A percentile compares a stretch with the other conserved stretches of the same genome.
phyloP scores from a whole-genome alignment of 2,888 invertebrate species.

The Digitonthophagus gazella region DNA sequence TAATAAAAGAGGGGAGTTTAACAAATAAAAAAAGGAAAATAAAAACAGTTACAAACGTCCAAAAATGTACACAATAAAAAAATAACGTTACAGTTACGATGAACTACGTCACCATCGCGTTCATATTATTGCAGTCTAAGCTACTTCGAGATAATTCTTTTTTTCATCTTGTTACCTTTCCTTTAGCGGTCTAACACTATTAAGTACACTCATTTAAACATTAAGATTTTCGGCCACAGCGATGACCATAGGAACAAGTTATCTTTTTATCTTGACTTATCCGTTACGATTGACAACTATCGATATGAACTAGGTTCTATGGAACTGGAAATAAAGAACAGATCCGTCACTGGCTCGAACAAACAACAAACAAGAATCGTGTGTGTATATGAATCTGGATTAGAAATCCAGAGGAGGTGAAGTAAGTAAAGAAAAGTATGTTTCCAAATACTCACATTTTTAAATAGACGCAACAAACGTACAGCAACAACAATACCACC shows the following conservation, averaged over 20 bases:
- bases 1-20: neutral
- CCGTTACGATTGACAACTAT: conserved; percentile 12
- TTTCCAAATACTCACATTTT: no score
- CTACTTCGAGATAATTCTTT: conserved; percentile 8
- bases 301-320: conserved; percentile 12
- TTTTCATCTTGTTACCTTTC: neutral
- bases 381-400: neutral
- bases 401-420: no score
- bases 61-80: conserved; percentile 13
- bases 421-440: no score
- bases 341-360: neutral
- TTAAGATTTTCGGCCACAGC: conserved; percentile 8
- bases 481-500: neutral
- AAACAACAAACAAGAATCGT: neutral
- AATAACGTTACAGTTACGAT: conserved; percentile 10
- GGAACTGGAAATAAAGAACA: neutral
- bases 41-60: conserved; percentile 6
- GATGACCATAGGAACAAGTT: conserved; percentile 17
- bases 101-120: neutral
- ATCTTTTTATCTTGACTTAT: neutral
- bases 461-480: neutral
- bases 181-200: neutral
- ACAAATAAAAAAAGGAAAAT: neutral
- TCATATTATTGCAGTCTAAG: conserved; percentile 9
- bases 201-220: conserved; percentile 13